Evolutionary conservation across 2,113 vertebrate species (phyloP).

Genomic region (Syngnathus typhle): DNA sequence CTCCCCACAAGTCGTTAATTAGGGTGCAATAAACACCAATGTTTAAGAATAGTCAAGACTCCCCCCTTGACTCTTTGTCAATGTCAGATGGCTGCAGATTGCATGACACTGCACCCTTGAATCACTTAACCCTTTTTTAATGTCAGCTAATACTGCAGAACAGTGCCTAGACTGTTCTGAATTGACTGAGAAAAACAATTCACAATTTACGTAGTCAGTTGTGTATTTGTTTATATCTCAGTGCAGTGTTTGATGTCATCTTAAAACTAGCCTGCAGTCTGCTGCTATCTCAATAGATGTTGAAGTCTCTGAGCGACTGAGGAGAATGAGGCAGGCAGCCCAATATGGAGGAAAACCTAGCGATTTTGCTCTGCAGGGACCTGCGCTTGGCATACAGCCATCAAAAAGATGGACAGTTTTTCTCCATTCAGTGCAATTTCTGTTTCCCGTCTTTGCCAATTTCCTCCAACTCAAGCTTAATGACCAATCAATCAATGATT

Average conservation of each 20-base stretch:
- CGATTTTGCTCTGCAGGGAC: constrained; percentile 31
- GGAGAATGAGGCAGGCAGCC: constrained; percentile 27
- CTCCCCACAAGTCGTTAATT: not conserved
- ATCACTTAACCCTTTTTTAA: not conserved
- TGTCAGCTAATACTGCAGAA: constrained; percentile 8
- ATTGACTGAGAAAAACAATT: not conserved
- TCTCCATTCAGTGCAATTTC: constrained; percentile 47
- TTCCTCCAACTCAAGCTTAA: constrained; percentile 41
- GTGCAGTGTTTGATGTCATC: constrained; percentile 17
- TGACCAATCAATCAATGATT: constrained; percentile 26
- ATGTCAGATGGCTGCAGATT: not conserved
- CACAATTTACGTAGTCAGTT: not conserved
- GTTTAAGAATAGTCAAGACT: not conserved
- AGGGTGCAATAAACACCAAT: not conserved
- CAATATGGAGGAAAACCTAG: constrained; percentile 20
- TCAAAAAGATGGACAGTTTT: constrained; percentile 25
- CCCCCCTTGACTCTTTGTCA: not conserved
- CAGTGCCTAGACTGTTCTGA: constrained; percentile 24
- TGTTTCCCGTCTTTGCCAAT: constrained; percentile 42
- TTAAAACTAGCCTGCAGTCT: constrained; percentile 15
- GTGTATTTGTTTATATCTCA: constrained; percentile 13
- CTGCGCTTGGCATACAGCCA: constrained; percentile 31
- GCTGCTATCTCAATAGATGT: constrained; percentile 21
- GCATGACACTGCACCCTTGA: not conserved
- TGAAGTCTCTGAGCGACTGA: constrained; percentile 1